A percentile compares a stretch with the other conserved stretches of the same genome.
These are phyloP conservation scores for Drosophila carrolli DNA, from an alignment of 1,140 invertebrate genomes.

Conservation along the genomic window DNA sequence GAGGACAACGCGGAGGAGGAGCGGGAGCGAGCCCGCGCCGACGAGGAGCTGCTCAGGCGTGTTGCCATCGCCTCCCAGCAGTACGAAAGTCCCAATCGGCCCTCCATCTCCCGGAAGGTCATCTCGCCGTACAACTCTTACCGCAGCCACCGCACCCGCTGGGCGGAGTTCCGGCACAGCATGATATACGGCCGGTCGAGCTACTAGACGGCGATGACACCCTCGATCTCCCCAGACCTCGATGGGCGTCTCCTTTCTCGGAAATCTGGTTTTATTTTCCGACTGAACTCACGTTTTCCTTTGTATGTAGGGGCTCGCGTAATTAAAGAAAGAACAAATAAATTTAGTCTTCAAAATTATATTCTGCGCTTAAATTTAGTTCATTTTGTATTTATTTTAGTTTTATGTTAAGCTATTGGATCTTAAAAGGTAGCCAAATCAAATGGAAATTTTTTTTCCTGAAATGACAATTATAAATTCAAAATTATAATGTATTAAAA, in stretches of 20 bases:
- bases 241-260: too few species aligned
- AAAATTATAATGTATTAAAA: too few species aligned
- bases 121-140: slow-evolving; percentile 58
- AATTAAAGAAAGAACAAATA: neutral
- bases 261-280: neutral
- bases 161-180: slow-evolving; percentile 62
- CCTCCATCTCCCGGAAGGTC: slow-evolving; percentile 43
- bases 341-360: slow-evolving; percentile 1
- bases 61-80: slow-evolving; percentile 1
- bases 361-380: neutral
- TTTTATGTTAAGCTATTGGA: too few species aligned
- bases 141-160: slow-evolving; percentile 42
- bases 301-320: neutral
- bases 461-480: too few species aligned
- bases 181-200: slow-evolving; percentile 50
- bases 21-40: neutral
- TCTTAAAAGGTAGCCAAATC: too few species aligned
- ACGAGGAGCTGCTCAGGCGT: slow-evolving; percentile 26
- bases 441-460: too few species aligned
- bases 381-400: neutral
- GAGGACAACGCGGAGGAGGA: slow-evolving; percentile 30
- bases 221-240: too few species aligned
- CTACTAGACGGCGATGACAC: slow-evolving; percentile 7
- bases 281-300: neutral
- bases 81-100: neutral